Percentiles rank a stretch among this genome's conserved stretches.
phyloP scores from a whole-genome alignment of 2,888 invertebrate genomes.

The Drosophila mettleri region DNA sequence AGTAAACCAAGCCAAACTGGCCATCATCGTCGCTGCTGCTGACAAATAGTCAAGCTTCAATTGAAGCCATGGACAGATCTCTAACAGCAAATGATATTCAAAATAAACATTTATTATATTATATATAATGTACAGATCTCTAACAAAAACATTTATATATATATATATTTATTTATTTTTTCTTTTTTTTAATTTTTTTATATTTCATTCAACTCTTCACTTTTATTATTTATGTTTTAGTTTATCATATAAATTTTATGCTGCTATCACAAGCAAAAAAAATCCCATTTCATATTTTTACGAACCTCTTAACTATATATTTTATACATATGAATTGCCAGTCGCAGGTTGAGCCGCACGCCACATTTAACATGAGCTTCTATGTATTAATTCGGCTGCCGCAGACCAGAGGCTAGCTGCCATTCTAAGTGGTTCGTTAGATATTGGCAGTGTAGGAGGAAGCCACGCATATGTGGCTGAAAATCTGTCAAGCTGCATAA shows the following conservation, averaged over 20 bases:
- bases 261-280: neutral
- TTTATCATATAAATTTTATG: neutral
- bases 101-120: no score
- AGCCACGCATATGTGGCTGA: conserved; percentile 65
- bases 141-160: neutral
- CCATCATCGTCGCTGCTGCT: conserved; percentile 32
- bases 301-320: conserved; percentile 42
- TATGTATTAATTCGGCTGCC: conserved; percentile 21
- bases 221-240: conserved; percentile 1
- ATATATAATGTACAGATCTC: neutral
- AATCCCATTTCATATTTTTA: conserved; percentile 37
- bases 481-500: conserved; percentile 58
- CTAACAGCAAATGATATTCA: neutral
- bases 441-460: conserved; percentile 9
- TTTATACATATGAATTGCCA: conserved; percentile 31
- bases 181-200: neutral
- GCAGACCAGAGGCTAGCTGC: conserved; percentile 37
- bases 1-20: conserved; percentile 75
- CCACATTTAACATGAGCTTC: conserved; percentile 53
- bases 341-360: conserved; percentile 56
- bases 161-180: neutral
- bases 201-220: neutral
- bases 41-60: conserved; percentile 33
- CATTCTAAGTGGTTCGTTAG: conserved; percentile 46
- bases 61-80: conserved; percentile 25